phyloP scores from a whole-genome alignment of 2,888 invertebrate species.

The Amblyjoppa proteus region DNA sequence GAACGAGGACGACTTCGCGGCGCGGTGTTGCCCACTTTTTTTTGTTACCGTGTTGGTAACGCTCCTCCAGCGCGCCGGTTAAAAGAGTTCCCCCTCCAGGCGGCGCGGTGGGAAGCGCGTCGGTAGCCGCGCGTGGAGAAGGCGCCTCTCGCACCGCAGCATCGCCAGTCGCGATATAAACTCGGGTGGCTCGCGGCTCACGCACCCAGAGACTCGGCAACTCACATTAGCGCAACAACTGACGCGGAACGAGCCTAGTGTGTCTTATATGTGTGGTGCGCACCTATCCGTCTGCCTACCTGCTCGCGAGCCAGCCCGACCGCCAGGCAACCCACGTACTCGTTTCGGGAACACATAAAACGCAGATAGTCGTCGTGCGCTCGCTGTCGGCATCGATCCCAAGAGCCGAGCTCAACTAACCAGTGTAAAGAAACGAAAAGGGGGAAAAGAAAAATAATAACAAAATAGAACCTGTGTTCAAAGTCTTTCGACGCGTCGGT shows the following conservation, averaged over 20 bases:
- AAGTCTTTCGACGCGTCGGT: background rate
- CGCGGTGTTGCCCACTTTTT: background rate
- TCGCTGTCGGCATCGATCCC: conserved; percentile 17
- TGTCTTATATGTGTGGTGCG: conserved; percentile 46
- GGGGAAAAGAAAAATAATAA: background rate
- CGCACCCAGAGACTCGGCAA: conserved; percentile 53
- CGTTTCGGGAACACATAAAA: conserved; percentile 13
- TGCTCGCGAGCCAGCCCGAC: conserved; percentile 20
- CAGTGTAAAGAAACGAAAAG: background rate
- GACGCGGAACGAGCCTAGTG: conserved; percentile 16
- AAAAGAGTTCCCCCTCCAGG: conserved; percentile 19
- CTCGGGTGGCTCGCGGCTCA: conserved; percentile 72
- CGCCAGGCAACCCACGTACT: conserved; percentile 5
- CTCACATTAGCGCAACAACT: conserved; percentile 61
- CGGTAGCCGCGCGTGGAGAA: conserved; percentile 75
- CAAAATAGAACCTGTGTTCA: background rate
- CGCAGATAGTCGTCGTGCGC: conserved; percentile 20
- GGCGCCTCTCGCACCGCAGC: conserved; percentile 73
- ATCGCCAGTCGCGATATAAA: conserved; percentile 79
- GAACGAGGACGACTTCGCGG: background rate
- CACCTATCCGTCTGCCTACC: background rate
- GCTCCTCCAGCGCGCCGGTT: conserved; percentile 10
- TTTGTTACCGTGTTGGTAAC: too few relatives aligned
- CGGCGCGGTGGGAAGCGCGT: conserved; percentile 69
- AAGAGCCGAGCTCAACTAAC: background rate